These are phyloP conservation scores for Deroplatys truncata DNA, from an alignment of 2,888 invertebrate species.

Conservation along the genomic window DNA sequence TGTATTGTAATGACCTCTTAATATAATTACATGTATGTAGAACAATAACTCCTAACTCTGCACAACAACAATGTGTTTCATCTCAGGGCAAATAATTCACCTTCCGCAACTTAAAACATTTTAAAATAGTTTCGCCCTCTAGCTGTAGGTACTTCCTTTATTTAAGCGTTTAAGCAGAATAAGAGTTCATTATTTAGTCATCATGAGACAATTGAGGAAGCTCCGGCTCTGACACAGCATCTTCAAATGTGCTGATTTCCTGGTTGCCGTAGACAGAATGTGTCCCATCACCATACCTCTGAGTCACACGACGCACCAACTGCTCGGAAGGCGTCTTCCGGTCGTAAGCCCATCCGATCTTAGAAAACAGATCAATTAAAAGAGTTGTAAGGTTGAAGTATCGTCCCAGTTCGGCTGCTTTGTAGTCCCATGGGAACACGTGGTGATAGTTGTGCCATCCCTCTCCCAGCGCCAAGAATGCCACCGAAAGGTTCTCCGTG, in stretches of 20 bases:
- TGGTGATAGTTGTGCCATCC: conserved; percentile 57
- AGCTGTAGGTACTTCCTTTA: too few relatives aligned
- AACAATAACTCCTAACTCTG: too few relatives aligned
- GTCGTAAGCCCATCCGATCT: conserved; percentile 77
- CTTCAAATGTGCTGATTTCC: background rate
- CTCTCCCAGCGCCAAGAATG: conserved; percentile 42
- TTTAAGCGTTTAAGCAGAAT: too few relatives aligned
- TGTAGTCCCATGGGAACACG: conserved; percentile 63
- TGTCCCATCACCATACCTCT: conserved; percentile 57
- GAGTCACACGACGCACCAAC: conserved; percentile 49
- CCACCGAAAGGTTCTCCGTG: conserved; percentile 35
- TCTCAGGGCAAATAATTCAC: too few relatives aligned
- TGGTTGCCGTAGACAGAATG: conserved; percentile 34
- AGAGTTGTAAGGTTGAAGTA: conserved; percentile 65
- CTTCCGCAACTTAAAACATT: too few relatives aligned
- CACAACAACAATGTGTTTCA: too few relatives aligned
- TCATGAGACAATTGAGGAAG: background rate
- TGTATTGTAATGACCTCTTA: too few relatives aligned
- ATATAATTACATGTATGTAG: too few relatives aligned
- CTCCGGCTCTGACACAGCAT: background rate
- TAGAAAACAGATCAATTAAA: conserved; percentile 64
- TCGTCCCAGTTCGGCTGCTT: conserved; percentile 63
- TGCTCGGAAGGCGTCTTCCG: conserved; percentile 60
- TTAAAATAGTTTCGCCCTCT: too few relatives aligned
- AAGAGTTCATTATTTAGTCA: too few relatives aligned